These are phyloP conservation scores for Sylvia atricapilla DNA, from an alignment of 2,113 vertebrate species.

Conservation along the genomic window DNA sequence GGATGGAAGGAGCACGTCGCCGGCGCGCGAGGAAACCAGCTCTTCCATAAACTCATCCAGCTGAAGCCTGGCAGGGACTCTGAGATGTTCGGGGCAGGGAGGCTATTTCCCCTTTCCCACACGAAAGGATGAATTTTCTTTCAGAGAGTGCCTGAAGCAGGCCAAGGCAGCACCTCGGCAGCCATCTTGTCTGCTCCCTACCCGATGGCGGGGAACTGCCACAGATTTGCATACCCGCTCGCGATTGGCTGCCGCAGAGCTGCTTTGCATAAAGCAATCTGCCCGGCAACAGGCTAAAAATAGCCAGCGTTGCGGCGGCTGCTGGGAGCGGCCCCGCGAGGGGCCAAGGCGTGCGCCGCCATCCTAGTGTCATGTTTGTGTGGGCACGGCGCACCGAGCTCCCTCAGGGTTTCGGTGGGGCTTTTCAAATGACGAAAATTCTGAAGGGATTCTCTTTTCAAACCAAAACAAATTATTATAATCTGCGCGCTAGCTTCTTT, in stretches of 20 bases:
- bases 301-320: not conserved
- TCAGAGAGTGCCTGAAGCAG: not conserved
- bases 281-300: slow-evolving; percentile 73
- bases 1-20: not conserved
- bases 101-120: not conserved
- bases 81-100: too few species aligned
- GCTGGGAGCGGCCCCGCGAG: not conserved
- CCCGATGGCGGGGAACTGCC: not conserved
- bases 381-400: rapidly evolving
- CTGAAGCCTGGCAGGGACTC: not conserved
- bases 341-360: not conserved
- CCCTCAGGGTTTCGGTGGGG: rapidly evolving
- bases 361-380: rapidly evolving
- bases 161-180: not conserved
- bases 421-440: not conserved
- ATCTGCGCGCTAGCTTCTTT: not conserved
- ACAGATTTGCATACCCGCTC: slow-evolving; percentile 55
- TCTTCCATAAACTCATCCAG: not conserved
- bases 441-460: not conserved
- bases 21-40: rapidly evolving
- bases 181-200: slow-evolving; percentile 20
- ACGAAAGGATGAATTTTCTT: not conserved
- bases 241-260: slow-evolving; percentile 60
- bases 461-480: not conserved
- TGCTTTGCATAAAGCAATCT: slow-evolving; percentile 33